Conservation (phyloP, 1,140 invertebrate genomes). For the Copidosoma floridanum region DNA sequence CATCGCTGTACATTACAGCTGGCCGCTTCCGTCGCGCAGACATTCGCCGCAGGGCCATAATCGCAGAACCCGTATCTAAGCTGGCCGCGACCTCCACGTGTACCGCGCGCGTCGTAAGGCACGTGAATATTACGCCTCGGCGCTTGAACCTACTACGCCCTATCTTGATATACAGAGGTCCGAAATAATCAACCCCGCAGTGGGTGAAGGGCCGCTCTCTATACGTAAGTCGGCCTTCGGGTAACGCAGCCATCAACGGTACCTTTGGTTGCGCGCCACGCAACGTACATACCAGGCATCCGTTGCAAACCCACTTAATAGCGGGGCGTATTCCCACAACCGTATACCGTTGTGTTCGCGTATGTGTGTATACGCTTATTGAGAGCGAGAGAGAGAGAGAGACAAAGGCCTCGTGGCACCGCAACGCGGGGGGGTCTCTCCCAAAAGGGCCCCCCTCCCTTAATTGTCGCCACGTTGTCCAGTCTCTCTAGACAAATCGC, state of each 20-base stretch:
- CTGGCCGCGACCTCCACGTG: slow-evolving; percentile 32
- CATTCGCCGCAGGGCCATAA: slow-evolving; percentile 20
- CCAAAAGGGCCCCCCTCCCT: too few relatives aligned
- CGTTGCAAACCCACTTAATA: not conserved
- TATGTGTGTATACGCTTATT: too few relatives aligned
- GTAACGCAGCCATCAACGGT: slow-evolving; percentile 10
- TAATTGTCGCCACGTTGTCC: too few relatives aligned
- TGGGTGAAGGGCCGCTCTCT: slow-evolving; percentile 32
- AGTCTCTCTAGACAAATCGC: too few relatives aligned
- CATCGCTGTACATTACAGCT: slow-evolving; percentile 30
- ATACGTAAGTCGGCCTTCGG: slow-evolving; percentile 7
- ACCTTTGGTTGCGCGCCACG: not conserved
- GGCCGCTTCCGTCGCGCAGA: slow-evolving; percentile 25
- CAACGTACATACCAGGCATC: not conserved
- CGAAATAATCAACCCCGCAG: slow-evolving; percentile 40
- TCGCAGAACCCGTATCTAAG: slow-evolving; percentile 19
- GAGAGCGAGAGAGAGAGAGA: too few relatives aligned
- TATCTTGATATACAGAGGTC: slow-evolving; percentile 33
- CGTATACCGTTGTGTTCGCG: slow-evolving; percentile 16
- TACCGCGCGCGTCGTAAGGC: slow-evolving; percentile 31
- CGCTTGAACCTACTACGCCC: slow-evolving; percentile 35
- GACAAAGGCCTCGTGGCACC: too few relatives aligned
- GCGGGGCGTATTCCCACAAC: too few relatives aligned
- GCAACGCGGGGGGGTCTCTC: too few relatives aligned
- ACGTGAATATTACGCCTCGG: slow-evolving; percentile 41